Base-by-base conservation (phyloP, 2,888 invertebrate genomes). In the Caenorhabditis sp. region DNA sequence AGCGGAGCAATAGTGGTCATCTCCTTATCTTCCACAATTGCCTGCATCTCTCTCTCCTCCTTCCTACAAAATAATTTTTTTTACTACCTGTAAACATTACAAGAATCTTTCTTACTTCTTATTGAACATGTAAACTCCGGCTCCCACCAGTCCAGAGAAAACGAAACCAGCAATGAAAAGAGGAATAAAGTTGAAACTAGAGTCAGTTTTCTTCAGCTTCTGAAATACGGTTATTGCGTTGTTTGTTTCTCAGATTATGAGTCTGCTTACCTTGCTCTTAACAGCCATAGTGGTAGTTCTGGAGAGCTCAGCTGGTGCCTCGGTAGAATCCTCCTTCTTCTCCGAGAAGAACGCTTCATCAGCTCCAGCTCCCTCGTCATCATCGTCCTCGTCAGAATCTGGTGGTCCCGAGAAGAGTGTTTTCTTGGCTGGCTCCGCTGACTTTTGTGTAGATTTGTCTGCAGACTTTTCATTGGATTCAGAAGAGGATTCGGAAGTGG, bases 271-370 rank as follows among this genome's bases (percentile, higher is more conserved):
- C 62, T 80, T 64, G 70, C 68, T 80, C 62, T 70, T 74, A 11
- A 80, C 61, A 56, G 80, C 80, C 62, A 80, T 18, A n/a, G 80
- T 80, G 5, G 80, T 72, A 13, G 72, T 62, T 72, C 56, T 72
- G 13, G 68, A 50, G 5, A 62, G 62, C 60, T 76, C 65, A 22
- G 76, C 76, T 47, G 78, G 78, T 24, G 69, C 78, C 18, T 70
- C 64, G 22, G 78, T 78, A 28, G 47, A 28, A 2, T 64, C 64
- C 40, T 64, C 65, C 56, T 78, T 68, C 55, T 62, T 64, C 67
- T 81, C 81, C 40, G 65, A 58, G 68, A 82, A 82, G 81, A 82
- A 82, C 13, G 81, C 67, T 8, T 67, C 70, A 35, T 82, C 81
- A 5, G 81, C 81, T 62, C 77, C 81, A 6, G 72, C 68, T 60